Base-by-base conservation (phyloP, 2,113 vertebrate genomes). In the Acanthochromis polyacanthus region DNA sequence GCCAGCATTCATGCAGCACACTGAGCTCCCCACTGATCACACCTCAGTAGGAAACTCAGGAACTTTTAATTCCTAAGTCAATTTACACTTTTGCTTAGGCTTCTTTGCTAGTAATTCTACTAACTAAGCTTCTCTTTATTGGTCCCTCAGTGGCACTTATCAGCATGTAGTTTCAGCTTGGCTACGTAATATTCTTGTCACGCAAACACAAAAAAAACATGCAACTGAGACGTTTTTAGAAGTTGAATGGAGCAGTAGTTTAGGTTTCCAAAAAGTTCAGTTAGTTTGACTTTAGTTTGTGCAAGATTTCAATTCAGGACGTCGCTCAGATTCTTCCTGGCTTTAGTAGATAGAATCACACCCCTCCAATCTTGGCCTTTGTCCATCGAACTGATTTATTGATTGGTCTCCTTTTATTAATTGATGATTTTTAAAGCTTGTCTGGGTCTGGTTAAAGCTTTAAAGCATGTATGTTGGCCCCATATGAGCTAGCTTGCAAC, bases 51-150 rank as follows among this genome's bases (percentile, higher is more conserved):
- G 56, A 61, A 45, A 56, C 40, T 63, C 50, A 43, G 10, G 32
- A 55, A 45, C 55, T 59, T 68, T 55, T 4, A 25, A 55, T 59
- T 65, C 28, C 22, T 73, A 22, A 38, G 30, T 32, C 14, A 45
- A 38, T 76, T 50, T 17, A n/a, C 1, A 25, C 30, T 59, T 36
- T 63, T 1, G 0, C n/a, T 60, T 20, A 0, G 14, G 30, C 58
- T 20, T 64, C 10, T 71, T 67, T 38, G 43, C 51, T 12, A 32
- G 5, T 36, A 23, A 20, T 62, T 74, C 22, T 3, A 32, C 69
- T 32, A 46, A 56, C 57, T 53, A 22, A 74, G 61, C 66, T 38
- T 19, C 43, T 75, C 30, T 67, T 46, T 30, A 69, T 78, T 22
- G 22, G 50, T 67, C 65, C 60, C 75, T 28, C 11, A 71, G 38